These are phyloP conservation scores for Leucopsar rothschildi DNA, from an alignment of 2,113 vertebrate genomes.

Conservation along the genomic window DNA sequence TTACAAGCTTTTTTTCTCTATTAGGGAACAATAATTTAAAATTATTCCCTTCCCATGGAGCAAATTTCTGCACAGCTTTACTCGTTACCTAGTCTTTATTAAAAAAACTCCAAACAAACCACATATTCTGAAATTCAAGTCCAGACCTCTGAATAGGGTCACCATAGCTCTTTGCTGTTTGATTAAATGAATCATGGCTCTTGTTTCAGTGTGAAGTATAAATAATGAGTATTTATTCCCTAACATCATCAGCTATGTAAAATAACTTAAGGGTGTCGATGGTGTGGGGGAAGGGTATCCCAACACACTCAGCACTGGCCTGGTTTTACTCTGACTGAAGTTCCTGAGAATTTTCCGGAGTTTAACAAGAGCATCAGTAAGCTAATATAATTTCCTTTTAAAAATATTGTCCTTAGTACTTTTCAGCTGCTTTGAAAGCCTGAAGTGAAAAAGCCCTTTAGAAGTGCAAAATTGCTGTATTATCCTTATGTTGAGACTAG, in stretches of 20 bases:
- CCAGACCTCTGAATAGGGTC: not conserved
- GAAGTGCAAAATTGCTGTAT: not conserved
- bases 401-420: not conserved
- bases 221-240: not conserved
- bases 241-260: not conserved
- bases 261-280: not conserved
- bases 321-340: not conserved
- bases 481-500: not conserved
- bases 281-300: not conserved
- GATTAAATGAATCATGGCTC: not conserved
- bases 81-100: not conserved
- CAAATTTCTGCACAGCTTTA: not conserved
- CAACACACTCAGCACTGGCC: not conserved
- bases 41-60: not conserved
- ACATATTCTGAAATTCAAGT: not conserved
- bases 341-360: not conserved
- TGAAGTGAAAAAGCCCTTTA: not conserved
- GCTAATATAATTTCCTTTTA: not conserved
- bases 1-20: not conserved
- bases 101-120: not conserved
- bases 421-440: slow-evolving; percentile 1
- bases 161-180: not conserved
- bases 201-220: not conserved
- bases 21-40: not conserved
- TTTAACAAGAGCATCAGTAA: not conserved